Evolutionary conservation across 1,140 invertebrate species (phyloP).

Genomic region (Drosophila nikananu): DNA sequence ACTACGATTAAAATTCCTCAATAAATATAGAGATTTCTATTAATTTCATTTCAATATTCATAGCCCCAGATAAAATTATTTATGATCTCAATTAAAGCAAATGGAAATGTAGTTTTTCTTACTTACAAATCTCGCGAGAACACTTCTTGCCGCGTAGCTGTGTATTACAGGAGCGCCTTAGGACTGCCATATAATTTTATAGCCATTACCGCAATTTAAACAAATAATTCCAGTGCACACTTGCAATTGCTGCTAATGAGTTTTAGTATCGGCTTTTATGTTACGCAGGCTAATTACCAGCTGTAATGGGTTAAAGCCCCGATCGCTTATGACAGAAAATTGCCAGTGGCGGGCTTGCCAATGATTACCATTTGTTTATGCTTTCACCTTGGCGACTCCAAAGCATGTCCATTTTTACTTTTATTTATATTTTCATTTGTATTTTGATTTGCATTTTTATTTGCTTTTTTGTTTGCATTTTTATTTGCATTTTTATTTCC

Average conservation of each 20-base stretch:
- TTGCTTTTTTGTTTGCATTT: conserved; percentile 18
- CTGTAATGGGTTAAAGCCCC: conserved; percentile 48
- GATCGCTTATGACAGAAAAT: conserved; percentile 40
- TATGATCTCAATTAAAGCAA: background rate
- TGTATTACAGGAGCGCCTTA: conserved; percentile 14
- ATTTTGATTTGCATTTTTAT: conserved; percentile 39
- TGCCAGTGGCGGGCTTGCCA: conserved; percentile 18
- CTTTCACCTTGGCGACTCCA: conserved; percentile 27
- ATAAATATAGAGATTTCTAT: background rate
- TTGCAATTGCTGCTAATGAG: conserved; percentile 65
- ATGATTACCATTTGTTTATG: conserved; percentile 32
- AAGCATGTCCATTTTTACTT: conserved; percentile 35
- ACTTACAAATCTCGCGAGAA: background rate
- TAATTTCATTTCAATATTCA: background rate
- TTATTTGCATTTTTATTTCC: conserved; percentile 39
- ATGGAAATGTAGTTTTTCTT: background rate
- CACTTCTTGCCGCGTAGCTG: background rate
- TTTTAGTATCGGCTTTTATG: conserved; percentile 63
- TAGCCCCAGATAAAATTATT: background rate
- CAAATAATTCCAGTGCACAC: conserved; percentile 53
- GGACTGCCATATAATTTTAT: conserved; percentile 17
- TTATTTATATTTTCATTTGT: conserved; percentile 25
- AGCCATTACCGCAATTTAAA: conserved; percentile 6
- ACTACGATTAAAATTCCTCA: background rate
- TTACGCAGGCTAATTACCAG: conserved; percentile 57